Base-by-base conservation (phyloP, 2,113 vertebrate species). In the Gallinago jamesoni region DNA sequence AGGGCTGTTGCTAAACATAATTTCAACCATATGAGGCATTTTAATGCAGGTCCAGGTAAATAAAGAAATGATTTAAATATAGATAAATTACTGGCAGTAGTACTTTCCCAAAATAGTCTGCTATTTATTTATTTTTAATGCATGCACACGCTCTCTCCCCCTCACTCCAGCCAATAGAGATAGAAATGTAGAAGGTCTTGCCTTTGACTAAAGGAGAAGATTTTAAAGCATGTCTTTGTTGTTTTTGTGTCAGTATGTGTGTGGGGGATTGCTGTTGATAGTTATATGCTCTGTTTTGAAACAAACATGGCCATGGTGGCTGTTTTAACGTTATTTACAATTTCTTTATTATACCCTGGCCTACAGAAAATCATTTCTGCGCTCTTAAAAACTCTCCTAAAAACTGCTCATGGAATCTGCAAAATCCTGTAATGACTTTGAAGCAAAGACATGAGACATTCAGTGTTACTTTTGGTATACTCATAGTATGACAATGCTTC, bases 141-240 rank as follows among this genome's bases (percentile, higher is more conserved):
- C 24, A 56, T 87, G 18, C 11, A 28, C 3, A 1, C 41, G 10
- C 19, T 33, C 20, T 48, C 23, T 33, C 39, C 48, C 3, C 0
- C 6, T 43, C 7, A 7, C 18, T 41, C 7, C 5, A 1, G 2
- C 47, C 14, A 33, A 15, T 1, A 57, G n/a, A 50, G 31, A 9
- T 3, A 64, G 37, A 43, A 18, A 4, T 33, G 16, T 30, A 70
- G 47, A 24, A 76, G 27, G 47, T 62, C 47, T 50, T 81, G 57
- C n/a, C 9, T 72, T 78, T 77, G 53, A 30, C 23, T 73, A 28
- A 52, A 73, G 21, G 41, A 81, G 22, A 14, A 0, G 1, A 21
- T 53, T 81, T 67, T 52, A 77, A 75, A 47, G 8, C 21, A 10
- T 2, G 1, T 33, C 35, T 45, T 64, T 9, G 28, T 79, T 88